Conservation (phyloP, 2,113 vertebrate species). For the Plectropomus leopardus region DNA sequence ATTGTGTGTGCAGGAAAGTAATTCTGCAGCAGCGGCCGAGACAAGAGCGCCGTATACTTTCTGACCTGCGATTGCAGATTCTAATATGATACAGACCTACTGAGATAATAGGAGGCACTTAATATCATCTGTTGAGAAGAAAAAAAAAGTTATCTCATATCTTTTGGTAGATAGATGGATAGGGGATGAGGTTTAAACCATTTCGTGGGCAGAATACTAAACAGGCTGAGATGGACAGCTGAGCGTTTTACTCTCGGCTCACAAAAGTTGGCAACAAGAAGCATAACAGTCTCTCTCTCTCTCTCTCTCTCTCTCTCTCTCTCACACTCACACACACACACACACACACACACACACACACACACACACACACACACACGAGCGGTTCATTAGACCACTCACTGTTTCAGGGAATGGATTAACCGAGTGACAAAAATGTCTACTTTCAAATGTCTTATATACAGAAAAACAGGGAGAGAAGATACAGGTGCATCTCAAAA, state of each 20-base stretch:
- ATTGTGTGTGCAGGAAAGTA: constrained; percentile 99
- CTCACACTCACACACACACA: no score
- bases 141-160: constrained; percentile 98
- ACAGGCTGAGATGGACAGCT: constrained; percentile 80
- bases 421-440: no score
- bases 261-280: constrained; percentile 28
- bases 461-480: no score
- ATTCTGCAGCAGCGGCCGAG: constrained; percentile 95
- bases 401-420: no score
- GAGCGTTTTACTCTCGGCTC: constrained; percentile 51
- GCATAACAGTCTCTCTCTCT: neutral
- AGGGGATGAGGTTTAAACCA: constrained; percentile 91
- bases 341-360: no score
- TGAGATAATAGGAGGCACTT: constrained; percentile 99
- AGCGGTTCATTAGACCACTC: no score
- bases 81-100: constrained; percentile 99
- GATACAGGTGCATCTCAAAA: no score
- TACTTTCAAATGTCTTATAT: no score
- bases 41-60: constrained; percentile 93
- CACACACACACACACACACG: no score
- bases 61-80: constrained; percentile 97
- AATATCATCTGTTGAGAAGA: constrained; percentile 92
- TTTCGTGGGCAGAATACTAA: constrained; percentile 96
- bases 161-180: constrained; percentile 85
- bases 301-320: no score